Conservation (phyloP, 2,888 invertebrate genomes). For the Cistogaster globosa region DNA sequence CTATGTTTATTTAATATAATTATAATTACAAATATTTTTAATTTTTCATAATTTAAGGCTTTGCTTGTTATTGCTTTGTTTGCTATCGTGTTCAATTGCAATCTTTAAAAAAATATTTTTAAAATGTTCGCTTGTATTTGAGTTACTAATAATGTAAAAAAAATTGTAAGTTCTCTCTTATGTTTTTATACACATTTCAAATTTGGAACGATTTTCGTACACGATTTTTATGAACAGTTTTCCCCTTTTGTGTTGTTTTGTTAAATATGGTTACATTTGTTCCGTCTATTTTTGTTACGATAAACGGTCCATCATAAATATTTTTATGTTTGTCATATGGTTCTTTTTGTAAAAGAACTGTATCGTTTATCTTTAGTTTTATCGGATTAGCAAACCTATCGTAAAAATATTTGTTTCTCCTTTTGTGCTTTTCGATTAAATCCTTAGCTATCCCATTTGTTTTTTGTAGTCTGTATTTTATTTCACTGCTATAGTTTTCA, state of each 20-base stretch:
- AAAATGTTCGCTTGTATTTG: too few species aligned
- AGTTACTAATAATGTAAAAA: too few species aligned
- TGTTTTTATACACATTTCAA: too few species aligned
- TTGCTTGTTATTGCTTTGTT: too few species aligned
- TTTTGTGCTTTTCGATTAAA: conserved; percentile 23
- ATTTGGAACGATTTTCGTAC: background rate
- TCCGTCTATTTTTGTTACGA: conserved; percentile 5
- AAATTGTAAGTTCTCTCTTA: too few species aligned
- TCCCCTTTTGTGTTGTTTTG: background rate
- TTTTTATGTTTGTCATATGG: conserved; percentile 8
- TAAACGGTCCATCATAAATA: conserved; percentile 9
- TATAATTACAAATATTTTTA: too few species aligned
- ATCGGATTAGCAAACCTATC: conserved; percentile 19
- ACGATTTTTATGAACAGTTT: conserved; percentile 1
- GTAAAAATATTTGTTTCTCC: conserved; percentile 10
- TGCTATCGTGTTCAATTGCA: too few species aligned
- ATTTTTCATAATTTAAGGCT: too few species aligned
- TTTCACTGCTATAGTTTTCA: conserved; percentile 15
- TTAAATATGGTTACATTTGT: background rate
- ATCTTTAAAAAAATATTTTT: too few species aligned
- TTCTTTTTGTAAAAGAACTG: background rate
- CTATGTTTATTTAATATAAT: too few species aligned
- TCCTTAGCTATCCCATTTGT: background rate
- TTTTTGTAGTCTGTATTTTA: conserved; percentile 19
- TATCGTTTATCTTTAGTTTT: conserved; percentile 3